Evolutionary conservation across 2,113 vertebrate species (phyloP).

Genomic region (Psephotus haematonotus): DNA sequence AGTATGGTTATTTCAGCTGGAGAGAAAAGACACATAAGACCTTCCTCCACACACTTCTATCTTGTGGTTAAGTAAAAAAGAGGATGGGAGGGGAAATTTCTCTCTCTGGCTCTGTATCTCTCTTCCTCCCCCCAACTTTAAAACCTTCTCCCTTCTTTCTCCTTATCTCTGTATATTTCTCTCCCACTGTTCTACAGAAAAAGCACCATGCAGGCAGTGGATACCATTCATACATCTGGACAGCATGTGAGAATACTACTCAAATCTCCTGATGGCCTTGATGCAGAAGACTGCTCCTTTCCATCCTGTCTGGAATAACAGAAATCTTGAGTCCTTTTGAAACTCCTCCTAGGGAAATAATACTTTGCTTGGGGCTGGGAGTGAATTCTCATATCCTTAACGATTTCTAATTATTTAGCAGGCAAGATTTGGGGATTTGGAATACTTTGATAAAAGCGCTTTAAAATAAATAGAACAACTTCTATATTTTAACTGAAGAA

Average conservation of each 20-base stretch:
- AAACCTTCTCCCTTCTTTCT: background rate
- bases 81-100: background rate
- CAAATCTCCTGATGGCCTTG: background rate
- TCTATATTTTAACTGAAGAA: background rate
- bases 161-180: background rate
- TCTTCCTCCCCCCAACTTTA: background rate
- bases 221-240: background rate
- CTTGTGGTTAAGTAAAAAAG: background rate
- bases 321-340: background rate
- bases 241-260: rapidly evolving
- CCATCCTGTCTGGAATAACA: background rate
- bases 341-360: background rate
- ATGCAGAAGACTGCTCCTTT: background rate
- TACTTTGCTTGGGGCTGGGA: background rate
- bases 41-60: background rate
- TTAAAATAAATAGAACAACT: conserved; percentile 7
- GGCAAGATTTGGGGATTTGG: background rate
- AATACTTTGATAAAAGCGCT: background rate
- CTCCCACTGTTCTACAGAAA: background rate
- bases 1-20: background rate
- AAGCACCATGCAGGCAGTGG: background rate
- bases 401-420: background rate
- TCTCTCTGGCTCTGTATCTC: background rate
- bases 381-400: background rate
- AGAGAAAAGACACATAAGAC: background rate